Evolutionary conservation across 2,888 invertebrate species (phyloP), one percentile per base, ranked within the genome.

Genomic region (Deladenus siricidicola): DNA sequence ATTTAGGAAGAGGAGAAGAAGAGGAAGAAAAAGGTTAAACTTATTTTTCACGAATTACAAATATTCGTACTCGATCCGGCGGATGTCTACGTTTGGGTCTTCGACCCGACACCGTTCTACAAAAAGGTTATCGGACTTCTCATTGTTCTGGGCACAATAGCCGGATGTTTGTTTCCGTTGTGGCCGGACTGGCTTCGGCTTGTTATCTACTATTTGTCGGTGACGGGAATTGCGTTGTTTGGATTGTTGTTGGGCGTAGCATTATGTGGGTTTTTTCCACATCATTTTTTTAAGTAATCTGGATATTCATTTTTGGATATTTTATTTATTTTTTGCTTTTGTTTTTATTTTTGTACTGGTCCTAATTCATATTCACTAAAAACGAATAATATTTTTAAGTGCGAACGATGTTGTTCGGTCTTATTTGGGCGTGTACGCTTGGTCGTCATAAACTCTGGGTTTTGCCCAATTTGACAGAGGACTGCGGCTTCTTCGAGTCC

Each of bases 31-130:
- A 92, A 91, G 83, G 88, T 96, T 57, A 87, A 92, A 47, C 83
- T 98, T n/a, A 91, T 93, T 80, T 93, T 94, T 90, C 94, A 94
- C 81, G 85, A 89, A 77, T 89, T 91, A 64, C 98, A 98, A 57
- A 58, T 50, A 8, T 66, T 73, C 69, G 96, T 96, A 82, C 85
- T 89, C 2, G 96, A 98, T 82, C 66, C 71, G 23, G 72, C 67
- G 42, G 94, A 96, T 81, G 93, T 82, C 34, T 83, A 82, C 74
- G 83, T 83, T 4, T 83, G 83, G 83, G 79, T 82, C 10, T 84
- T 81, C 70, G 83, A 84, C 62, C 83, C 83, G 28, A 81, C 82
- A 10, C 80, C 81, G 34, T 72, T 80, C 24, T 81, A 80, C 71
- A 83, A 81, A 47, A 81, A 82, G 61, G 59, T 83, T 57, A 81